Percentiles rank a stretch among this genome's conserved stretches.
phyloP scores from a whole-genome alignment of 2,888 invertebrate species.

The Spialia ferax region DNA sequence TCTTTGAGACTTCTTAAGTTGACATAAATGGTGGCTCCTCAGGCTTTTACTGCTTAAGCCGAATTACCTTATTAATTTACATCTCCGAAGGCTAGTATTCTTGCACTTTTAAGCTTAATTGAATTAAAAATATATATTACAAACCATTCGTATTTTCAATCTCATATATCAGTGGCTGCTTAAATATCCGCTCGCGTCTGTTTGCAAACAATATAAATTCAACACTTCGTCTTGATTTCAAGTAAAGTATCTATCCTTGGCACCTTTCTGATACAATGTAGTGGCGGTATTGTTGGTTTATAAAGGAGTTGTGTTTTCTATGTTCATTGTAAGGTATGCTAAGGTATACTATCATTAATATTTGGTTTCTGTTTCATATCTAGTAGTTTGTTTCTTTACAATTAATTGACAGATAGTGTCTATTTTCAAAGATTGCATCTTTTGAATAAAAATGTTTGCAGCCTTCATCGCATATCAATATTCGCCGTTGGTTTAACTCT shows the following conservation, averaged over 20 bases:
- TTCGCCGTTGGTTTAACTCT: background rate
- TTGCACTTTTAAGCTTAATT: background rate
- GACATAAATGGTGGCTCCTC: background rate
- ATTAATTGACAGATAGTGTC: no score
- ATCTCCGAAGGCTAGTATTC: background rate
- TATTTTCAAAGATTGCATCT: no score
- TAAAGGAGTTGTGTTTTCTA: slow-evolving; percentile 27
- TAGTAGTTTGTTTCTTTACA: no score
- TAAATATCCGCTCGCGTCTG: slow-evolving; percentile 1
- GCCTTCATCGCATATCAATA: background rate
- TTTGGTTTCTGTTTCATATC: no score
- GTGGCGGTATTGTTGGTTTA: slow-evolving; percentile 30
- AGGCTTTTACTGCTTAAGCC: background rate
- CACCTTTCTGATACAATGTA: slow-evolving; percentile 30
- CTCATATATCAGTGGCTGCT: background rate
- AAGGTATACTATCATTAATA: no score
- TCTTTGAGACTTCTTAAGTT: background rate
- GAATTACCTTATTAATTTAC: background rate
- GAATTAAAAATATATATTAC: background rate
- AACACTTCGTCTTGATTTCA: slow-evolving; percentile 26
- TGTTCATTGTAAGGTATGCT: slow-evolving; percentile 5
- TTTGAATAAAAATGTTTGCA: no score
- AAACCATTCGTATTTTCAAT: background rate
- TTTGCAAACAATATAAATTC: slow-evolving; percentile 27
- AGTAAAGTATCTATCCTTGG: slow-evolving; percentile 34